phyloP scores from a whole-genome alignment of 2,888 invertebrate species.

The Callyntrura sp. region DNA sequence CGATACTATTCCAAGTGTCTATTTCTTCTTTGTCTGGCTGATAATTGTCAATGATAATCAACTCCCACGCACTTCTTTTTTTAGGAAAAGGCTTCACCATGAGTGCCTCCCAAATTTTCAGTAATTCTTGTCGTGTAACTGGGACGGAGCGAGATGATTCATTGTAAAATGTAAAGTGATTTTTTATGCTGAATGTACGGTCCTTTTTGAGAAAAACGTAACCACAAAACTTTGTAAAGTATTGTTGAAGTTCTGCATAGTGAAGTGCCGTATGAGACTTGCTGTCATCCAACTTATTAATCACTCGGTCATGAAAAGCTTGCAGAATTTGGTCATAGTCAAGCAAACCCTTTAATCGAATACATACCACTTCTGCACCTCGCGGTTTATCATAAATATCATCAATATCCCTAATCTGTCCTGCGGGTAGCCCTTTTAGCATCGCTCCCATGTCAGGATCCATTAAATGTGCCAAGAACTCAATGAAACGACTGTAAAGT shows the following conservation, averaged over 20 bases:
- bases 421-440: slow-evolving; percentile 26
- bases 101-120: slow-evolving; percentile 60
- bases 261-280: slow-evolving; percentile 7
- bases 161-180: slow-evolving; percentile 52
- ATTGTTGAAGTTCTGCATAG: slow-evolving; percentile 64
- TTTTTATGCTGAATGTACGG: slow-evolving; percentile 33
- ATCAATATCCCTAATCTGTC: slow-evolving; percentile 54
- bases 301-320: slow-evolving; percentile 18
- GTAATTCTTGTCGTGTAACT: slow-evolving; percentile 10
- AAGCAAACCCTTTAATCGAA: slow-evolving; percentile 44
- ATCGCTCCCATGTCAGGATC: slow-evolving; percentile 32
- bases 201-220: slow-evolving; percentile 62
- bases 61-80: slow-evolving; percentile 61
- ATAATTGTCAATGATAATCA: slow-evolving; percentile 59
- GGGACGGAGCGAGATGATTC: neutral
- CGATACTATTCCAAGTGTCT: slow-evolving; percentile 22
- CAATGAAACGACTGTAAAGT: slow-evolving; percentile 32
- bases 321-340: slow-evolving; percentile 2
- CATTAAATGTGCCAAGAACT: neutral
- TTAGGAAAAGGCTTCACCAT: slow-evolving; percentile 58
- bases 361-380: slow-evolving; percentile 40
- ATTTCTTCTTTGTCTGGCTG: slow-evolving; percentile 60
- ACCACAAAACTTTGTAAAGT: slow-evolving; percentile 42
- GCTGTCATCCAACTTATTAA: neutral
- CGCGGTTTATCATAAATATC: neutral